Base-by-base conservation (phyloP, 1,140 invertebrate species). In the Scaptomyza graminum region DNA sequence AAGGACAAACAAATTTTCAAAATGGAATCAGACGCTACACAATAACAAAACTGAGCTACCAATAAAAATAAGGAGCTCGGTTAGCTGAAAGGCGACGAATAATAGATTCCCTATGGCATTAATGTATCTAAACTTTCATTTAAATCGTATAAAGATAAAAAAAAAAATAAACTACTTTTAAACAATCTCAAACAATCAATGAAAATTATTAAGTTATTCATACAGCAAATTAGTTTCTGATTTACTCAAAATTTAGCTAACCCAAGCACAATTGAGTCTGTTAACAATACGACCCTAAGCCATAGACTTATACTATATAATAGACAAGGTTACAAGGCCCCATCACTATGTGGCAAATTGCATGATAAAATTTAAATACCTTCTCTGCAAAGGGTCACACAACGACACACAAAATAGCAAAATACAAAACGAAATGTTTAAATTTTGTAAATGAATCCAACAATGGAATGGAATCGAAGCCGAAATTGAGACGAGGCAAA, bases 61-160 rank as follows among this genome's bases (percentile, higher is more conserved):
- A 82, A 87, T 75, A 82, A 87, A 84, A 59, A 56, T 41, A 55
- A 76, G 41, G 5, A 66, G 12, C 12, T 22, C 5, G 3, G n/a
- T 13, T 41, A 18, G 12, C 6, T 39, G 4, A 18, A 4, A 46
- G 16, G 5, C n/a, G 6, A n/a, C 61, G 61, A 51, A 46, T 0
- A 16, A 16, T 28, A 3, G 46, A 57, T 57, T 46, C 18, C 18
- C 18, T 22, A 3, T 22, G 0, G 18, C 55, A 31, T 41, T 57
- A 22, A 13, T 4, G 3, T n/a, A n/a, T 34, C 8, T 3, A 1
- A 22, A 22, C 18, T 22, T n/a, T n/a, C n/a, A n/a, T n/a, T n/a
- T n/a, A n/a, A n/a, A n/a, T n/a, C n/a, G n/a, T n/a, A n/a, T n/a
- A n/a, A n/a, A n/a, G n/a, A n/a, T n/a, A n/a, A n/a, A n/a, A n/a